Conservation (phyloP, 2,113 vertebrate species). For the Gasterosteus nipponicus region DNA sequence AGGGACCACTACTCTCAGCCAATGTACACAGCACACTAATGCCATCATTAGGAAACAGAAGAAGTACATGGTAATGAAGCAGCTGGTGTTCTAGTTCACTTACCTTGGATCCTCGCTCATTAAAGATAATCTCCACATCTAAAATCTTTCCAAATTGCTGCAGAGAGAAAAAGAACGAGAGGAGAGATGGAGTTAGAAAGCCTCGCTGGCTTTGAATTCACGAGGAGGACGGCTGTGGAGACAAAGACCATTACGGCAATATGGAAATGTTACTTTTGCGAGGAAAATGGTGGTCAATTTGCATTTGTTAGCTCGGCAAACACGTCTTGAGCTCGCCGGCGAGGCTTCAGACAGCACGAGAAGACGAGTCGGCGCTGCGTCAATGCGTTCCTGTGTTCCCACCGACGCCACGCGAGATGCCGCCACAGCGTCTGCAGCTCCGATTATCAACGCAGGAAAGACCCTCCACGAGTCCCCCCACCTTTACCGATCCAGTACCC, state of each 20-base stretch:
- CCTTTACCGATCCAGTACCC: background rate
- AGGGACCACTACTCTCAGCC: conserved; percentile 67
- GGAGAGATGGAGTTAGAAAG: conserved; percentile 60
- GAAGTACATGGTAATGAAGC: conserved; percentile 73
- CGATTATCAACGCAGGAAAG: too few species aligned
- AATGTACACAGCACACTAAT: conserved; percentile 71
- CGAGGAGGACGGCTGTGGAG: too few species aligned
- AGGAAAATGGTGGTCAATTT: conserved; percentile 67
- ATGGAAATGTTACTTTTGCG: conserved; percentile 69
- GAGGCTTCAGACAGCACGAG: too few species aligned
- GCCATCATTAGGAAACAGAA: conserved; percentile 75
- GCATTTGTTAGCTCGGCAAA: conserved; percentile 68
- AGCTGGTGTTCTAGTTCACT: conserved; percentile 78
- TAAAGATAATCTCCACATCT: conserved; percentile 99
- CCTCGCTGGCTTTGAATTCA: conserved; percentile 52
- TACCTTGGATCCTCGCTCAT: conserved; percentile 99
- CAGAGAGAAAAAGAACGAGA: conserved; percentile 65
- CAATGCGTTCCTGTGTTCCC: too few species aligned
- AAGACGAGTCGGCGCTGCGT: too few species aligned
- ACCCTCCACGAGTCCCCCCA: too few species aligned
- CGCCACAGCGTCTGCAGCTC: too few species aligned
- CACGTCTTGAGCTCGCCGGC: conserved; percentile 49
- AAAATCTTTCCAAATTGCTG: conserved; percentile 99
- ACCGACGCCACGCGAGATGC: too few species aligned
- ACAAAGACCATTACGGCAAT: conserved; percentile 66